These are phyloP conservation scores for Trinectes maculatus DNA, from an alignment of 2,113 vertebrate genomes.

Conservation along the genomic window DNA sequence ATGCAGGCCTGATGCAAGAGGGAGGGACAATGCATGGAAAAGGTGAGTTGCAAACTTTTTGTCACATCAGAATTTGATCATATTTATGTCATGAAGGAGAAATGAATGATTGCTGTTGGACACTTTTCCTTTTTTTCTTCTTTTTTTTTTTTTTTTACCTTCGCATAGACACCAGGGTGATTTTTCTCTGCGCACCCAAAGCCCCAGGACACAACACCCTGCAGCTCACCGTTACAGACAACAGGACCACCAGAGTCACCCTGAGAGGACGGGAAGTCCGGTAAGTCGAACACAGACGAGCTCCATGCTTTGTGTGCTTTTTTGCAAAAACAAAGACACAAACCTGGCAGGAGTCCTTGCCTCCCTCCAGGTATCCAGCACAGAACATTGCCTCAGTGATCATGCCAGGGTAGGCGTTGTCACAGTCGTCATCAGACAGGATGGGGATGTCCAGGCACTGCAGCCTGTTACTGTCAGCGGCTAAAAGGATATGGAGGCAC, in stretches of 20 bases:
- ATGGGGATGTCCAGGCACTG: slow-evolving; percentile 86
- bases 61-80: too few relatives aligned
- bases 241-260: slow-evolving; percentile 85
- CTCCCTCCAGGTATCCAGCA: slow-evolving; percentile 85
- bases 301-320: not conserved
- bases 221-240: slow-evolving; percentile 78
- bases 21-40: too few relatives aligned
- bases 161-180: slow-evolving; percentile 82
- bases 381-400: slow-evolving; percentile 87
- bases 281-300: too few relatives aligned
- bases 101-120: too few relatives aligned
- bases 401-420: slow-evolving; percentile 80
- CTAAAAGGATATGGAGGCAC: too few relatives aligned
- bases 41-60: too few relatives aligned
- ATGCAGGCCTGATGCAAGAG: slow-evolving; percentile 52
- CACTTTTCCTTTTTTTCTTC: too few relatives aligned
- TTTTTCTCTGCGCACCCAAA: slow-evolving; percentile 76
- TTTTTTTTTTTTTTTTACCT: too few relatives aligned
- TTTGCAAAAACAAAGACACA: not conserved
- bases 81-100: too few relatives aligned
- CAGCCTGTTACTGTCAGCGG: slow-evolving; percentile 63
- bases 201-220: slow-evolving; percentile 85
- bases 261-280: slow-evolving; percentile 66
- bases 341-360: slow-evolving; percentile 89
- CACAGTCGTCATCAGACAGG: slow-evolving; percentile 77